Percentiles rank a stretch among this genome's conserved stretches.
These are phyloP conservation scores for Microplitis demolitor DNA, from an alignment of 1,140 invertebrate genomes.

Conservation along the genomic window DNA sequence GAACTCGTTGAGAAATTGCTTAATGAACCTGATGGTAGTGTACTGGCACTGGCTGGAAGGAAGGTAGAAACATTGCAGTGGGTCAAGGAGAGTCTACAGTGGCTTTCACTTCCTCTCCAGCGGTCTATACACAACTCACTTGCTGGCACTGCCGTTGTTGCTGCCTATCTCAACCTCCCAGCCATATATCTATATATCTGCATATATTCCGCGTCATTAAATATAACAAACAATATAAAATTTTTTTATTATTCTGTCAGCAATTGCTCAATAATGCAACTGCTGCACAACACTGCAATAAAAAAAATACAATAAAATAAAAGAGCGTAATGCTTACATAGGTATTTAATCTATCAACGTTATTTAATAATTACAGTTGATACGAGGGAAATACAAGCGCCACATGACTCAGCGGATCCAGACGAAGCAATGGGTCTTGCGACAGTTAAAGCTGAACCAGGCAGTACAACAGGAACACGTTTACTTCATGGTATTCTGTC, in stretches of 20 bases:
- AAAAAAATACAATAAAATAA: no score
- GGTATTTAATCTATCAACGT: not conserved
- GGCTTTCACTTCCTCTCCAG: slow-evolving; percentile 61
- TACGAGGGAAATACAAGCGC: slow-evolving; percentile 57
- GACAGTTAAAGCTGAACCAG: slow-evolving; percentile 57
- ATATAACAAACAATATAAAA: not conserved
- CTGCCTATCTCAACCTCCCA: not conserved
- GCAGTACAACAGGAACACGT: slow-evolving; percentile 52
- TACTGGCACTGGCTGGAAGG: slow-evolving; percentile 48
- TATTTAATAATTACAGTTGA: slow-evolving; percentile 57
- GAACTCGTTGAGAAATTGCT: slow-evolving; percentile 52
- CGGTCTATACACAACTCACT: slow-evolving; percentile 30
- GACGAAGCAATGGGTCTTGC: slow-evolving; percentile 53
- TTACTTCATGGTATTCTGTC: slow-evolving; percentile 69
- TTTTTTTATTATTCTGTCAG: not conserved
- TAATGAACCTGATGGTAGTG: slow-evolving; percentile 53
- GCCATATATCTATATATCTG: no score
- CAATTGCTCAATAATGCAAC: not conserved
- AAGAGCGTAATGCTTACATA: not conserved
- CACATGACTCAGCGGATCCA: slow-evolving; percentile 48
- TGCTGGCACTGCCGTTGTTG: not conserved
- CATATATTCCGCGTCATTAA: not conserved
- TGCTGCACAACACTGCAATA: no score
- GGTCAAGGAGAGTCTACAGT: slow-evolving; percentile 58
- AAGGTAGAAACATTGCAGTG: slow-evolving; percentile 62